Percentiles rank a stretch among this genome's conserved stretches.
Evolutionary conservation across 1,140 invertebrate genomes (phyloP).

Genomic region (Calephelis virginiensis): DNA sequence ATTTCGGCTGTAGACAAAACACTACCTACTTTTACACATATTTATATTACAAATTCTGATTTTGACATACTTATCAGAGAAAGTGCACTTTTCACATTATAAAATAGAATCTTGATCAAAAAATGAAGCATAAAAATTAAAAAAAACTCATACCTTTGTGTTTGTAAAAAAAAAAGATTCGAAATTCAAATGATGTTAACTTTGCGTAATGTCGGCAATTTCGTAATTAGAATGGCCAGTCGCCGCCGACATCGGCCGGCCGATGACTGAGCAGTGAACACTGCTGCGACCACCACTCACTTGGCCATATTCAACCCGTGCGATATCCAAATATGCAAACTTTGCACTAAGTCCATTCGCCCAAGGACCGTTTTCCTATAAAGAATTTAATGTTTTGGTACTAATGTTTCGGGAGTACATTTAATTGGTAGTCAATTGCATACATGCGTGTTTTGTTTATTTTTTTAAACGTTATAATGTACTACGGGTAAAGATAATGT

Average conservation of each 20-base stretch:
- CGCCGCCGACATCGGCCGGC: conserved; percentile 45
- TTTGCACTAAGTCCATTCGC: not conserved
- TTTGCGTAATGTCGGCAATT: conserved; percentile 18
- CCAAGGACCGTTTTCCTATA: not conserved
- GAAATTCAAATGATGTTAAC: conserved; percentile 2
- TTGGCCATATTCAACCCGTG: conserved; percentile 20
- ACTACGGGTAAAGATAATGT: conserved; percentile 1
- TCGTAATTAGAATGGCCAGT: conserved; percentile 44
- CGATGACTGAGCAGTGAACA: conserved; percentile 52
- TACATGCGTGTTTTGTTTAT: conserved; percentile 19
- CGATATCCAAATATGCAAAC: not conserved
- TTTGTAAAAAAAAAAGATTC: not conserved
- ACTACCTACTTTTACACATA: no score
- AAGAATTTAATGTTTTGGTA: not conserved
- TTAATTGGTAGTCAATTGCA: conserved; percentile 27
- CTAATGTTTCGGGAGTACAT: conserved; percentile 5
- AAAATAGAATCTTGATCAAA: not conserved
- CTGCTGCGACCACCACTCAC: conserved; percentile 42
- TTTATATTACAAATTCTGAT: not conserved
- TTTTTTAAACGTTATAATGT: conserved; percentile 15
- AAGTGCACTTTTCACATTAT: not conserved
- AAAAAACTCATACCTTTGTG: conserved; percentile 1
- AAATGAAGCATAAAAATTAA: not conserved
- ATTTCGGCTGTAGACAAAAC: no score
- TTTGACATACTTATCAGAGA: conserved; percentile 8